Evolutionary conservation across 1,140 invertebrate genomes (phyloP).

Genomic region (Drosophila saltans): DNA sequence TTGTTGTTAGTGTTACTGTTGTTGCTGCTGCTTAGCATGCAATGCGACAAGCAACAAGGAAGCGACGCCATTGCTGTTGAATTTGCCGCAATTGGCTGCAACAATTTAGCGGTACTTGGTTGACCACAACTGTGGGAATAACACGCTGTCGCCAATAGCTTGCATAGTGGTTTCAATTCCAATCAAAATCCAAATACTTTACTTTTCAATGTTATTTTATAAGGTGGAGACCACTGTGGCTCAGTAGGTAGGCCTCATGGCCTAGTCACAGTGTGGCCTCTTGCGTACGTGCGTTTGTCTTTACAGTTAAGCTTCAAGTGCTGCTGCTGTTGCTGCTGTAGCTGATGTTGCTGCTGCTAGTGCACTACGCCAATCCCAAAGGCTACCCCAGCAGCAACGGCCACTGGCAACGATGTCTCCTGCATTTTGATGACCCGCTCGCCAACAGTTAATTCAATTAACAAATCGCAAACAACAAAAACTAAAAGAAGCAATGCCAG

Average conservation of each 20-base stretch:
- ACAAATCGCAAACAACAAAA: slow-evolving; percentile 65
- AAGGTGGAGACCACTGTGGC: not conserved
- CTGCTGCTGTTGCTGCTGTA: slow-evolving; percentile 34
- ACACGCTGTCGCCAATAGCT: slow-evolving; percentile 29
- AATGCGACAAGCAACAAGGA: slow-evolving; percentile 64
- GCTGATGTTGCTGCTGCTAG: slow-evolving; percentile 27
- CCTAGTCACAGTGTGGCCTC: slow-evolving; percentile 38
- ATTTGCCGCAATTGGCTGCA: slow-evolving; percentile 49
- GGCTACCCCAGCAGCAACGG: not conserved
- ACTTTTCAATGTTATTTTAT: not conserved
- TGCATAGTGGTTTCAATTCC: slow-evolving; percentile 40
- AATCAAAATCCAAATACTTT: not conserved
- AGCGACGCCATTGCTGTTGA: slow-evolving; percentile 39
- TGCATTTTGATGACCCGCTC: slow-evolving; percentile 76
- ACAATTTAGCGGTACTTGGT: slow-evolving; percentile 76
- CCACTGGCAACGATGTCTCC: slow-evolving; percentile 29
- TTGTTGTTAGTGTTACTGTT: slow-evolving; percentile 35
- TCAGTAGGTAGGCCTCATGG: slow-evolving; percentile 3
- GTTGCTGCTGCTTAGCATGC: slow-evolving; percentile 67
- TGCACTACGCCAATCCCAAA: slow-evolving; percentile 24
- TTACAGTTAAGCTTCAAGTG: slow-evolving; percentile 67
- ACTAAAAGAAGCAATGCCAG: slow-evolving; percentile 20
- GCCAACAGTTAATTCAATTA: slow-evolving; percentile 76
- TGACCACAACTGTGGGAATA: slow-evolving; percentile 71
- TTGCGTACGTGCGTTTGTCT: slow-evolving; percentile 69